Evolutionary conservation across 2,113 vertebrate genomes (phyloP).

Genomic region (Plotosus lineatus): DNA sequence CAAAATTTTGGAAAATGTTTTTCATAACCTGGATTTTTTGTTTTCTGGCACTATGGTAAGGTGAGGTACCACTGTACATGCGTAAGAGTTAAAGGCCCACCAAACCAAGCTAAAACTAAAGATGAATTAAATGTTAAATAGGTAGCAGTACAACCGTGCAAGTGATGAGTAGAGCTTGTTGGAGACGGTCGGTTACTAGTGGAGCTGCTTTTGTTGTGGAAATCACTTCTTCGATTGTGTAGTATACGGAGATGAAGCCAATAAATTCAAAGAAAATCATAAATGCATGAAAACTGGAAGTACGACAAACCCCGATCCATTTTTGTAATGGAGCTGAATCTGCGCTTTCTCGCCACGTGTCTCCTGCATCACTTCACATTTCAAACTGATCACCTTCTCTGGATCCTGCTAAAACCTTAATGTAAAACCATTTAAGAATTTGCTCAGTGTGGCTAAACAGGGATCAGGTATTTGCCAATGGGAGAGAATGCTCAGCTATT

Average conservation of each 20-base stretch:
- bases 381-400: neutral
- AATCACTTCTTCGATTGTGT: neutral
- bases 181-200: neutral
- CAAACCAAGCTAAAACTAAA: neutral
- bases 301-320: neutral
- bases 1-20: too few relatives aligned
- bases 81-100: too few relatives aligned
- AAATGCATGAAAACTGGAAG: neutral
- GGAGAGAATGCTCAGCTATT: slow-evolving; percentile 47
- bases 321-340: slow-evolving; percentile 5
- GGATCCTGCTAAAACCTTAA: slow-evolving; percentile 19
- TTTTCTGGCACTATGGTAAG: too few relatives aligned
- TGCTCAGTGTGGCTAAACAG: slow-evolving; percentile 33
- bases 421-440: slow-evolving; percentile 36
- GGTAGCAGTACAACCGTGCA: neutral
- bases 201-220: slow-evolving; percentile 18
- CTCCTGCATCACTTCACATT: slow-evolving; percentile 4
- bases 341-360: neutral
- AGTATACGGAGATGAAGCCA: neutral
- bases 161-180: neutral
- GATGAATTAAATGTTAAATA: neutral
- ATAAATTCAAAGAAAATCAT: slow-evolving; percentile 6
- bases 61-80: too few relatives aligned
- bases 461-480: slow-evolving; percentile 36
- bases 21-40: too few relatives aligned